Base-by-base conservation (phyloP, 2,113 vertebrate genomes). In the Oryzias woworae region DNA sequence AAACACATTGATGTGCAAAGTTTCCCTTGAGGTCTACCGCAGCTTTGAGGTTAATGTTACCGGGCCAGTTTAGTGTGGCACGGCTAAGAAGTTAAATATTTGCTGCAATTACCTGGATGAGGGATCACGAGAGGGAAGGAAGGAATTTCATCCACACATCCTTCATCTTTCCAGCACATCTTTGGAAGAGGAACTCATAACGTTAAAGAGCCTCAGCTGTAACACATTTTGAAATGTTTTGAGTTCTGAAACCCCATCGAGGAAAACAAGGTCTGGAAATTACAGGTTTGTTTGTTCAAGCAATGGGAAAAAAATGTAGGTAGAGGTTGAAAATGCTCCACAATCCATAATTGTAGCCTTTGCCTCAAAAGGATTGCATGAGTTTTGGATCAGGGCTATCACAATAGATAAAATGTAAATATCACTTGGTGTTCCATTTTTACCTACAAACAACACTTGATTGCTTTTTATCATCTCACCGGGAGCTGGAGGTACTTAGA, bases 401-500 rank as follows among this genome's bases (percentile, higher is more conserved):
- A 84, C 69, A 75, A 82, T 71, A 58, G 51, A 55, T 53, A 24
- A 76, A 84, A 82, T 73, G 79, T 76, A 84, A 87, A 87, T 77
- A 86, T 66, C n/a, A 60, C 43, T 66, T 69, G 77, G 71, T 66
- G 75, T 55, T 45, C 73, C 59, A 82, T 83, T 62, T 85, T 76
- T 67, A 75, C 84, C 80, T 75, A 76, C 78, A 83, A 81, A 60
- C 48, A 5, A 42, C 74, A 87, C 80, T 81, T 86, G 88, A 88
- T 88, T 88, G 83, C 83, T 73, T 66, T 89, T 89, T 83, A 87
- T 81, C 82, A 53, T 50, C 0, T 5, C 51, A 50, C 62, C 59
- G 73, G 41, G 53, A 77, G 7, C 66, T 80, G 60, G 65, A 80
- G 77, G 78, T 50, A 74, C 84, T 89, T 85, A 66, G 63, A 24